Base-by-base conservation (phyloP, 2,888 invertebrate species). In the Nomada ruficornis region DNA sequence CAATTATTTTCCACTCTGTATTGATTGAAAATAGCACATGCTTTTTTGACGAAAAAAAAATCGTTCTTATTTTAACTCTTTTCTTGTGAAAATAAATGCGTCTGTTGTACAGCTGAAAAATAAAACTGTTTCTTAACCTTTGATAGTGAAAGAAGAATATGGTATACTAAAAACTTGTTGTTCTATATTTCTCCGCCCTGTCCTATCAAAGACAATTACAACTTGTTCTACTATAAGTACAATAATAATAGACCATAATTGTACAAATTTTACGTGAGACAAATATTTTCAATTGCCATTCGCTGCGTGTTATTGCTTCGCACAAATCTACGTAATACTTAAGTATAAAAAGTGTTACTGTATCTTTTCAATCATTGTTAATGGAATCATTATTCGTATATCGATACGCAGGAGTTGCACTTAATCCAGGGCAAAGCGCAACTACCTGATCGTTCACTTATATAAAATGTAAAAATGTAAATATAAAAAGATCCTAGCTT, bases 241-340 rank as follows among this genome's bases (percentile, higher is more conserved):
- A 69, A 47, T 59, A 69, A 70, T 62, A 62, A 70, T 47, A 60
- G 60, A 50, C 29, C n/a, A 50, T 7, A 26, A 44, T 57, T 57
- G 18, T 15, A 42, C 44, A 2, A 57, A 47, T 69, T 47, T 26
- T n/a, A 9, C 9, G 23, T 5, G 44, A 11, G 20, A 23, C 13
- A 62, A 42, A 62, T n/a, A 18, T 0, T 36, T n/a, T 15, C 26
- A 59, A 15, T 59, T 36, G 36, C 11, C n/a, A 10, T 10, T 36
- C 36, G 10, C 11, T 20, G n/a, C n/a, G 7, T 20, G 11, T 15
- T 47, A 13, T 47, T 13, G 47, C 47, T 3, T 47, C 15, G 15
- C 15, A 47, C 47, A 26, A 54, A 52, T 11, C 20, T 67, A 18
- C 23, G 9, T 52, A 42, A 55, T 47, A 47, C 47, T 50, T 59